Conservation (phyloP, 2,888 invertebrate species). For the Tetragnatha montana region DNA sequence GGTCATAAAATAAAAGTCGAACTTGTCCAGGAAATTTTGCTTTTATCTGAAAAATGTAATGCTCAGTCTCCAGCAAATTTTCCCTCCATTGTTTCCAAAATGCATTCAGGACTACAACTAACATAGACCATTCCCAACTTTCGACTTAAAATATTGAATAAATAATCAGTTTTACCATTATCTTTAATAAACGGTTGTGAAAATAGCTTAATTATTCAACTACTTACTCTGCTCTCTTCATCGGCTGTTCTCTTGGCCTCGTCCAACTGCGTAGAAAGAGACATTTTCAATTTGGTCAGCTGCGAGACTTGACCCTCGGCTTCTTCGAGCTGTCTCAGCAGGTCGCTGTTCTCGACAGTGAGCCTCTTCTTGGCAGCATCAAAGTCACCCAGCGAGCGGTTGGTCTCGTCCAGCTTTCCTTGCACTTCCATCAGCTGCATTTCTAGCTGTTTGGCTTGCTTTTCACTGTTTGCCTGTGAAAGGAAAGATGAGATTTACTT, state of each 20-base stretch:
- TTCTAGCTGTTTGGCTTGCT: slow-evolving; percentile 98
- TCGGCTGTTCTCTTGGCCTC: slow-evolving; percentile 98
- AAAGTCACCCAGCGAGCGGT: slow-evolving; percentile 97
- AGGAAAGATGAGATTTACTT: neutral
- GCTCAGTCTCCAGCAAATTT: too few species aligned
- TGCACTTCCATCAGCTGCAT: slow-evolving; percentile 96
- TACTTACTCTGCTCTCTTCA: slow-evolving; percentile 84
- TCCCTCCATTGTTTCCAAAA: neutral
- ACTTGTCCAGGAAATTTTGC: too few species aligned
- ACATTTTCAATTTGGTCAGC: slow-evolving; percentile 97
- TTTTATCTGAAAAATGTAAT: too few species aligned
- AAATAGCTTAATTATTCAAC: neutral
- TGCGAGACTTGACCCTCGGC: slow-evolving; percentile 98
- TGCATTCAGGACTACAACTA: neutral
- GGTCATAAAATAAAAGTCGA: too few species aligned
- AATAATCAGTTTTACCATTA: neutral
- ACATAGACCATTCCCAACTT: too few species aligned
- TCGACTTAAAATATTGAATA: neutral
- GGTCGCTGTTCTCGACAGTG: slow-evolving; percentile 97
- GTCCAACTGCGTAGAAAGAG: slow-evolving; percentile 95
- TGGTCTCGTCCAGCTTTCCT: slow-evolving; percentile 96
- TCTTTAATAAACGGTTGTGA: neutral
- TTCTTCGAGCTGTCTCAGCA: slow-evolving; percentile 93
- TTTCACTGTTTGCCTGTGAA: slow-evolving; percentile 93
- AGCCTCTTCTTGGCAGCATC: slow-evolving; percentile 98